Evolutionary conservation across 2,113 vertebrate genomes (phyloP), one percentile per base, ranked within the genome.

Genomic region (Rhinopomastus cyanomelas): DNA sequence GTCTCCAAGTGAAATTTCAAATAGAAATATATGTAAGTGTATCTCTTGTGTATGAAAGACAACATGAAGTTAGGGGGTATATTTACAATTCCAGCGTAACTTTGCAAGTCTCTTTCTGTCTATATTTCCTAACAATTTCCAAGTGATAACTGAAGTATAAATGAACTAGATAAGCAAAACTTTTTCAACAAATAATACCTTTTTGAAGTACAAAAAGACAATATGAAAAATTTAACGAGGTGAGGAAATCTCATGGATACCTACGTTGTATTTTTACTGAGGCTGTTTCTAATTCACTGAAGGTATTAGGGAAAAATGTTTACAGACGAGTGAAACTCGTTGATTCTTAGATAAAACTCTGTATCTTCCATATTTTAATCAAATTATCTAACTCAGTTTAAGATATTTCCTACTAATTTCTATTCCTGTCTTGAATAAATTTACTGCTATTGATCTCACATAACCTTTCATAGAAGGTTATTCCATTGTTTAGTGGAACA

Each of bases 71-170:
- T 85, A 86, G 81, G 81, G 73, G 81, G 71, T 89, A 73, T 92
- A 90, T 93, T 95, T 93, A 92, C 68, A 94, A 85, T 96, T 93
- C 85, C 51, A 65, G 44, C 78, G 72, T 95, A 94, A 89, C 96
- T 95, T 90, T 78, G 27, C 3, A 90, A 77, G 61, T 44, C 22
- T 11, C 4, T 51, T 60, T 18, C 29, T 30, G 73, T 87, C 86
- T 95, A 55, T 78, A 80, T 83, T 91, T 86, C 69, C 82, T 90
- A 88, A 73, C 75, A 84, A 90, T 73, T 80, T 86, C 56, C 68
- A 92, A 95, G 77, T 73, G 57, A 69, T 52, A 90, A 34, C 64
- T 72, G 67, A 77, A 91, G 59, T 94, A 14, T 91, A 77, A 73
- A 65, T 87, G 85, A 95, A 96, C 77, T 92, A 87, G 84, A 83